Evolutionary conservation across 1,140 invertebrate species (phyloP).

Genomic region (Dendrolimus kikuchii): DNA sequence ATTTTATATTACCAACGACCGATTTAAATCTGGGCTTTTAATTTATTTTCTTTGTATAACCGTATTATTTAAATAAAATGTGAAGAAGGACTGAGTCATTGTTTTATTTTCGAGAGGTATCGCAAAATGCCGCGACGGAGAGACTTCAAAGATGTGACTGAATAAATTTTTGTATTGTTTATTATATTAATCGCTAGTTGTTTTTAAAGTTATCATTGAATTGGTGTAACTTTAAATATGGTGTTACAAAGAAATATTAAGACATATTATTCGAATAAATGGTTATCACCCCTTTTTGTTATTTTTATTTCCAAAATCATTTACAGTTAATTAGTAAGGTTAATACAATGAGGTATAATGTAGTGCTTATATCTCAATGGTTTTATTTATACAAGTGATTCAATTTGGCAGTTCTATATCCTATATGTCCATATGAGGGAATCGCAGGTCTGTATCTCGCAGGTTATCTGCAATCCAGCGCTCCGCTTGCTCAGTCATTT

Average conservation of each 20-base stretch:
- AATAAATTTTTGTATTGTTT: conserved; percentile 36
- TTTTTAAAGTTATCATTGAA: conserved; percentile 27
- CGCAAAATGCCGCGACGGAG: conserved; percentile 11
- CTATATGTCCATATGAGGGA: conserved; percentile 50
- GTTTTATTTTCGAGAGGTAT: conserved; percentile 57
- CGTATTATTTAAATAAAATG: conserved; percentile 68
- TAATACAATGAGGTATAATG: too few relatives aligned
- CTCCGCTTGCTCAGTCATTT: conserved; percentile 74
- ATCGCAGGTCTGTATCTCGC: conserved; percentile 71
- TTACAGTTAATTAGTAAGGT: not conserved
- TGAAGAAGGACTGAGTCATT: conserved; percentile 64
- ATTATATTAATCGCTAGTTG: conserved; percentile 56
- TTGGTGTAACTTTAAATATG: conserved; percentile 62
- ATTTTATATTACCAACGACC: conserved; percentile 71
- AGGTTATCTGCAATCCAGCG: conserved; percentile 77
- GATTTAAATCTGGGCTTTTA: conserved; percentile 65
- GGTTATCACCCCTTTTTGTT: conserved; percentile 56
- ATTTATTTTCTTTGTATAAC: conserved; percentile 71
- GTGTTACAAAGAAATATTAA: conserved; percentile 67
- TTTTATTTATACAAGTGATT: too few relatives aligned
- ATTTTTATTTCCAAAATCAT: conserved; percentile 30
- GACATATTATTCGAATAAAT: conserved; percentile 69
- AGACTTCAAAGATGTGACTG: conserved; percentile 14
- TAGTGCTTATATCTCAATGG: too few relatives aligned
- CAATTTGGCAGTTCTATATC: not conserved